A percentile compares a stretch with the other conserved stretches of the same genome.
These are phyloP conservation scores for Sebastolobus alascanus DNA, from an alignment of 2,797 vertebrate species.

Conservation along the genomic window DNA sequence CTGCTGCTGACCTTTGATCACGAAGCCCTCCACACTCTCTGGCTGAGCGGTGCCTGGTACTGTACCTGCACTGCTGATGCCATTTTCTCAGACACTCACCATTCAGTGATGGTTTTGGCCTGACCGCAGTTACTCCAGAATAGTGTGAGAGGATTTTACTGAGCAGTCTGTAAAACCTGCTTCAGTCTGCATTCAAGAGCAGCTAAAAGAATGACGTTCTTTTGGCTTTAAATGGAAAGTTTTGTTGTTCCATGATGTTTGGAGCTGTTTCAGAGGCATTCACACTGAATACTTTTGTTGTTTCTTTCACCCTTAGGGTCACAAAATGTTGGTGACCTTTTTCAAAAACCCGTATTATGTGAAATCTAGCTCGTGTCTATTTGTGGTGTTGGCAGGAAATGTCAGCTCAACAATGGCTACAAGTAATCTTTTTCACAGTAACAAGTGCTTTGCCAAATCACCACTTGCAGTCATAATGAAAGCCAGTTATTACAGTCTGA, in stretches of 20 bases:
- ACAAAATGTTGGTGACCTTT: not conserved
- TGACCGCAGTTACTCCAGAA: not conserved
- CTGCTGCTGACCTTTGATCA: conserved; percentile 52
- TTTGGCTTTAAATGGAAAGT: not conserved
- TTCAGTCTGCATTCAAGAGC: not conserved
- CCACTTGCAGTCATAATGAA: not conserved
- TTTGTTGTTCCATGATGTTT: not conserved
- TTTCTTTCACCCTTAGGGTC: not conserved
- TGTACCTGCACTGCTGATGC: conserved; percentile 8
- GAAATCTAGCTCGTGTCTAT: not conserved
- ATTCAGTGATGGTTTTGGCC: not conserved
- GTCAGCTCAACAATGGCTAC: not conserved
- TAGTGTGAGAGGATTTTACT: not conserved
- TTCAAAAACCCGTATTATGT: not conserved
- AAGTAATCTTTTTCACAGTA: conserved; percentile 7
- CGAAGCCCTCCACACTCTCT: conserved; percentile 23
- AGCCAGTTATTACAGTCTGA: not conserved
- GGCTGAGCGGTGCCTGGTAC: conserved; percentile 50
- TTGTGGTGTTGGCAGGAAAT: conserved; percentile 4
- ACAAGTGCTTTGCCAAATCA: not conserved
- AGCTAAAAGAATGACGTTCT: not conserved
- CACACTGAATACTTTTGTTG: too few relatives aligned
- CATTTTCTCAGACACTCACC: not conserved
- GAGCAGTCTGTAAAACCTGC: not conserved
- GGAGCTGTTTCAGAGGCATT: not conserved